Percentiles rank a stretch among this genome's conserved stretches.
Evolutionary conservation across 37 sponge, comb jelly and placozoan species (phyloP).

Genomic region (Haliclona indistincta): DNA sequence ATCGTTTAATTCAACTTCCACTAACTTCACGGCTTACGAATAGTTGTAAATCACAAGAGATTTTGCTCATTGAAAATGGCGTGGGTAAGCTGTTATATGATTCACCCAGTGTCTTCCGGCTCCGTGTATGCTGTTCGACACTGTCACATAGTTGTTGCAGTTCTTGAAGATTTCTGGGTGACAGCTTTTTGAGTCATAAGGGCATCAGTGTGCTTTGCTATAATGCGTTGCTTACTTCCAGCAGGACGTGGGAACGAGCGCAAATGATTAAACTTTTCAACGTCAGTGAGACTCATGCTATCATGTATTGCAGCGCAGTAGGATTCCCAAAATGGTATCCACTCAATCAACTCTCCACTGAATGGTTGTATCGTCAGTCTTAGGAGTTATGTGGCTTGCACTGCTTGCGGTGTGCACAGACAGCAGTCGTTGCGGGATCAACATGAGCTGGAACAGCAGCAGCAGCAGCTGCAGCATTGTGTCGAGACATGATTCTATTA

Average conservation of each 20-base stretch:
- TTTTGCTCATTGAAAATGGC: not conserved
- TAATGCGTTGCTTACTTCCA: constrained; percentile 9
- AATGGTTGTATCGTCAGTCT: not conserved
- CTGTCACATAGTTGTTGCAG: not conserved
- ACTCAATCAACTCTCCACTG: not conserved
- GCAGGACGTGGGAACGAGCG: not conserved
- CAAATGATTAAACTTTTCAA: constrained; percentile 10
- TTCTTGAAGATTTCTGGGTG: not conserved
- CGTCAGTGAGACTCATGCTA: not conserved
- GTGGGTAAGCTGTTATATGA: constrained; percentile 1
- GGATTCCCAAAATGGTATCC: constrained; percentile 14
- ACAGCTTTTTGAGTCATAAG: constrained; percentile 1
- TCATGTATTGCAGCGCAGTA: constrained; percentile 1
- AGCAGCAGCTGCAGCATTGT: not conserved
- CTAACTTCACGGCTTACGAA: constrained; percentile 5
- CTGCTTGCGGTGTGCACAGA: not conserved
- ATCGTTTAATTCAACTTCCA: constrained; percentile 7
- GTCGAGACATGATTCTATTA: not conserved
- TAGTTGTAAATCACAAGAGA: not conserved
- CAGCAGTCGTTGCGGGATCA: not conserved
- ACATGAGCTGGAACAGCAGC: no score
- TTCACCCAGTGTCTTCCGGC: not conserved
- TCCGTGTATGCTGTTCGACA: not conserved
- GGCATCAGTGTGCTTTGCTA: not conserved
- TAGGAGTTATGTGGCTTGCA: no score